These are phyloP conservation scores for Dolichoris vasculosae DNA, from an alignment of 1,140 invertebrate species.

Conservation along the genomic window DNA sequence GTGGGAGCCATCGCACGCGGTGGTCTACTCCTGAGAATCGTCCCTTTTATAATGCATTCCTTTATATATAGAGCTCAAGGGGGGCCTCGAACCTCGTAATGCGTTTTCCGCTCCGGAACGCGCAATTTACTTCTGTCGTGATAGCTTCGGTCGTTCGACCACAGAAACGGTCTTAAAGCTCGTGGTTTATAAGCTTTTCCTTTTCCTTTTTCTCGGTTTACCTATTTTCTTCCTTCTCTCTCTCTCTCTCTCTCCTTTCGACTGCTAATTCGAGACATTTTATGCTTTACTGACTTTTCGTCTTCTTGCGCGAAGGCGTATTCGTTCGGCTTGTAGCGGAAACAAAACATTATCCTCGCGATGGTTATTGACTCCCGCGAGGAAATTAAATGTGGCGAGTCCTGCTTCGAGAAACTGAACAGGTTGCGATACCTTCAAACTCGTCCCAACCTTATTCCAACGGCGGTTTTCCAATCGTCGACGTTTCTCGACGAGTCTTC, in stretches of 20 bases:
- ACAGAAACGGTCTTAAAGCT: slow-evolving; percentile 31
- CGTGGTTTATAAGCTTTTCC: slow-evolving; percentile 7
- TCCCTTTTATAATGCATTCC: slow-evolving; percentile 49
- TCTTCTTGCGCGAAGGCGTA: neutral
- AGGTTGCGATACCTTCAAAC: neutral
- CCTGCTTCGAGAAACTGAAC: neutral
- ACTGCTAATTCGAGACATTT: slow-evolving; percentile 35
- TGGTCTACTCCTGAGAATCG: slow-evolving; percentile 50
- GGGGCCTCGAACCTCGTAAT: slow-evolving; percentile 6
- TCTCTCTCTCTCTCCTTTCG: neutral
- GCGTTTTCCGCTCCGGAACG: slow-evolving; percentile 49
- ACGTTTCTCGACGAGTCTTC: no score
- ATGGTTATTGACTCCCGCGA: neutral
- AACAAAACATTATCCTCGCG: slow-evolving; percentile 12
- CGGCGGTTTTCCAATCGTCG: no score
- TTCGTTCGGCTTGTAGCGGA: neutral
- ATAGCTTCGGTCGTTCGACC: slow-evolving; percentile 33
- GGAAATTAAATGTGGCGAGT: slow-evolving; percentile 8
- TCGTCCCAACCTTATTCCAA: no score
- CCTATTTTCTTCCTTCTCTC: neutral
- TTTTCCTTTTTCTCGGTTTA: neutral
- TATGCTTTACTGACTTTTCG: slow-evolving; percentile 26
- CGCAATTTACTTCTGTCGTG: slow-evolving; percentile 34
- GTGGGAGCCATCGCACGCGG: slow-evolving; percentile 46
- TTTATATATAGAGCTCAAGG: slow-evolving; percentile 19